phyloP scores from a whole-genome alignment of 2,888 invertebrate species.

The Eupithecia dodoneata region DNA sequence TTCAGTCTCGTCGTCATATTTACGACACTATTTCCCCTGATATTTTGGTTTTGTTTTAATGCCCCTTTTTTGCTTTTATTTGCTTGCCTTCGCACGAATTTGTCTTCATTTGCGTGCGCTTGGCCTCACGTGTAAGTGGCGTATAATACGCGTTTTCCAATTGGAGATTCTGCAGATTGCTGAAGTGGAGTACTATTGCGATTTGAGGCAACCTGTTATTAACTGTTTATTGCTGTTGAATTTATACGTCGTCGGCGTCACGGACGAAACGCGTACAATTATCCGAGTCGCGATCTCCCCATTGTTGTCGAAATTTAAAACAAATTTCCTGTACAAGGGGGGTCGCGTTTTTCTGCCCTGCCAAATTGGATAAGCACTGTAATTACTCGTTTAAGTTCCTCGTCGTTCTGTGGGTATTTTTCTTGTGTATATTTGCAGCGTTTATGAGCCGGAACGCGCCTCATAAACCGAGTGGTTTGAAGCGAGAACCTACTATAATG shows the following conservation, averaged over 20 bases:
- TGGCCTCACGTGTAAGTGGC: constrained; percentile 52
- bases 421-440: constrained; percentile 61
- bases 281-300: constrained; percentile 79
- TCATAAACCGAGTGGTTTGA: constrained; percentile 45
- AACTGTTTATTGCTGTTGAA: constrained; percentile 75
- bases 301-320: constrained; percentile 84
- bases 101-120: constrained; percentile 43
- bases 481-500: constrained; percentile 50
- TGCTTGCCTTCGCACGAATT: constrained; percentile 32
- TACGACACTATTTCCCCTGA: constrained; percentile 46
- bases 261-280: constrained; percentile 77
- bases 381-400: constrained; percentile 78
- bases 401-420: constrained; percentile 69
- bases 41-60: constrained; percentile 40
- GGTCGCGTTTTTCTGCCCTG: constrained; percentile 81
- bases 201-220: constrained; percentile 77
- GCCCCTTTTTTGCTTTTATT: constrained; percentile 28
- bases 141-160: constrained; percentile 69
- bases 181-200: constrained; percentile 67
- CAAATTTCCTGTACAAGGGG: constrained; percentile 82
- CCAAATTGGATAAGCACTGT: constrained; percentile 83
- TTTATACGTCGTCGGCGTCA: constrained; percentile 74
- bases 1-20: constrained; percentile 50
- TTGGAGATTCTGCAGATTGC: constrained; percentile 71
- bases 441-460: constrained; percentile 69